These are phyloP conservation scores for Sthenelais limicola DNA, from an alignment of 2,888 invertebrate genomes.

Conservation along the genomic window DNA sequence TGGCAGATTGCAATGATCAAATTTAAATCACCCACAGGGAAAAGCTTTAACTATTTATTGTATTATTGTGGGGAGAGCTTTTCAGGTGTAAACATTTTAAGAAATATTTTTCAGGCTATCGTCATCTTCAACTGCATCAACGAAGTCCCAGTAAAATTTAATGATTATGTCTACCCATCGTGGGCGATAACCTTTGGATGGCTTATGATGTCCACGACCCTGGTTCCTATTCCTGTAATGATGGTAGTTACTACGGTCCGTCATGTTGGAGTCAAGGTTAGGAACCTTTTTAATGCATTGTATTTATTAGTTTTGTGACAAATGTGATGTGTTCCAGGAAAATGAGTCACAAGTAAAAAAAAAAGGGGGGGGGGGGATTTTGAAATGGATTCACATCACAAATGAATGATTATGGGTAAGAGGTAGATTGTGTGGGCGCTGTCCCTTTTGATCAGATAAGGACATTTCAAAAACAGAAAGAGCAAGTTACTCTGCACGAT, in stretches of 20 bases:
- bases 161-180: slow-evolving; percentile 27
- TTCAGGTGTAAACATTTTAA: not conserved
- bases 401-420: no score
- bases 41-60: not conserved
- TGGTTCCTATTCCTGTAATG: slow-evolving; percentile 16
- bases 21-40: no score
- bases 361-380: not conserved
- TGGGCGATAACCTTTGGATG: slow-evolving; percentile 37
- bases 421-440: no score
- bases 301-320: not conserved
- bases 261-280: slow-evolving; percentile 16
- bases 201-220: slow-evolving; percentile 23
- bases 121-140: slow-evolving; percentile 4
- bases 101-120: slow-evolving; percentile 21
- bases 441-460: no score
- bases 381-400: not conserved
- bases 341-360: no score
- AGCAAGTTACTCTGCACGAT: no score
- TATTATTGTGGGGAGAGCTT: not conserved
- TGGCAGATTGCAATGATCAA: not conserved
- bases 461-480: no score
- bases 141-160: slow-evolving; percentile 5
- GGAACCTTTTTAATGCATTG: not conserved
- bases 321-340: no score
- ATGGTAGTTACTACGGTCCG: not conserved